Evolutionary conservation across 1,140 invertebrate genomes (phyloP), one percentile per base, ranked within the genome.

Genomic region (Zaprionus nigranus): DNA sequence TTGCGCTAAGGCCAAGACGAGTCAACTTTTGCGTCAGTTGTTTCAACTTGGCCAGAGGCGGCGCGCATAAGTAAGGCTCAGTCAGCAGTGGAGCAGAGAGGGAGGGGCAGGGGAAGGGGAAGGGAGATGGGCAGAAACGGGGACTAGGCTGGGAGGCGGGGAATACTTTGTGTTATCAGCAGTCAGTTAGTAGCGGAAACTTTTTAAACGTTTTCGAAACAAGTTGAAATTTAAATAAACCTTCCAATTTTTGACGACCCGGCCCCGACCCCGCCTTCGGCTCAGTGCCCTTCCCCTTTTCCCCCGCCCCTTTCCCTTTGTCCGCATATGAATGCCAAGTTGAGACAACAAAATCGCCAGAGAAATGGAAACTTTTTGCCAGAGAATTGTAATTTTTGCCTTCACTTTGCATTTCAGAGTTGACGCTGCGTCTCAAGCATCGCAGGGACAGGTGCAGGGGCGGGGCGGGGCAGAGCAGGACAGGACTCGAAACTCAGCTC

Each of bases 171-270:
- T 87, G 81, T 88, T 88, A 88, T 88, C 85, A 81, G 85, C 85
- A 90, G 84, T 88, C 84, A 90, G 85, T 88, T 88, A 90, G 81
- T 81, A 84, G 85, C 84, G 85, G 51, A 88, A 87, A 87, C 84
- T 87, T 87, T 87, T 87, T 87, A 87, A 87, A 87, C 84, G 84
- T 88, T 87, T 87, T 88, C 84, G 84, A 87, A 87, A 87, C 84
- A 87, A 87, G 84, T 88, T 90, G 78, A 88, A 88, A 88, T 88
- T 90, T 90, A 88, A 88, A 88, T 88, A 90, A 88, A 88, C 84
- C 85, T 88, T 81, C 82, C 75, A 78, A 90, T 90, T 90, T 88
- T 90, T 90, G 84, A 90, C 75, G 84, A 82, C 78, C 66, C 75
- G 79, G 28, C 53, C 61, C 24, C 22, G 15, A 15, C 38, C 38